Evolutionary conservation across 2,888 invertebrate genomes (phyloP).

Genomic region (Hyposoter dolosus): DNA sequence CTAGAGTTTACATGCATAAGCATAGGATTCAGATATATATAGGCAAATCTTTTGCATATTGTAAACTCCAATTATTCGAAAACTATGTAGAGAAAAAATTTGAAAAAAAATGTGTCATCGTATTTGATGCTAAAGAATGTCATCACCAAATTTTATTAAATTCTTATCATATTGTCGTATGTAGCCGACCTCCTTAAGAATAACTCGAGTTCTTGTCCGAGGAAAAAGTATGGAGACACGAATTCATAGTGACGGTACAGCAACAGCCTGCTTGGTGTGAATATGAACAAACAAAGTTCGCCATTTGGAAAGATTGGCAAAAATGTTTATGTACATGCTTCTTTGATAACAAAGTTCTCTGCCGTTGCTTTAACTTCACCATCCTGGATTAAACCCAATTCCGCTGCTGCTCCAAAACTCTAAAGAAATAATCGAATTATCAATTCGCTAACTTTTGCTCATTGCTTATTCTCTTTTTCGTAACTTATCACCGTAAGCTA

Average conservation of each 20-base stretch:
- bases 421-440: background rate
- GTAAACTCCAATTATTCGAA: too few relatives aligned
- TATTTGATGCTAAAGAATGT: too few relatives aligned
- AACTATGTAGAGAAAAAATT: too few relatives aligned
- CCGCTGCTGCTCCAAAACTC: background rate
- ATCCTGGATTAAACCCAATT: background rate
- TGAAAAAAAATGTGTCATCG: too few relatives aligned
- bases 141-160: too few relatives aligned
- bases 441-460: background rate
- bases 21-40: too few relatives aligned
- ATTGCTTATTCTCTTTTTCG: background rate
- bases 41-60: too few relatives aligned
- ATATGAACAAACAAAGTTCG: background rate
- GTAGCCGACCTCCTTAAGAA: too few relatives aligned
- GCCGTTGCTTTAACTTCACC: background rate
- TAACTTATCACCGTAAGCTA: background rate
- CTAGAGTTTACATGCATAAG: too few relatives aligned
- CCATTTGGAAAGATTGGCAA: background rate
- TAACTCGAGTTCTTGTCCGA: background rate
- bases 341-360: background rate
- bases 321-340: background rate
- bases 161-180: too few relatives aligned
- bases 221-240: background rate
- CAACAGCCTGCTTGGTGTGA: background rate
- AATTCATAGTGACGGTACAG: background rate